Base-by-base conservation (phyloP, 2,113 vertebrate species). In the Panthera leo region DNA sequence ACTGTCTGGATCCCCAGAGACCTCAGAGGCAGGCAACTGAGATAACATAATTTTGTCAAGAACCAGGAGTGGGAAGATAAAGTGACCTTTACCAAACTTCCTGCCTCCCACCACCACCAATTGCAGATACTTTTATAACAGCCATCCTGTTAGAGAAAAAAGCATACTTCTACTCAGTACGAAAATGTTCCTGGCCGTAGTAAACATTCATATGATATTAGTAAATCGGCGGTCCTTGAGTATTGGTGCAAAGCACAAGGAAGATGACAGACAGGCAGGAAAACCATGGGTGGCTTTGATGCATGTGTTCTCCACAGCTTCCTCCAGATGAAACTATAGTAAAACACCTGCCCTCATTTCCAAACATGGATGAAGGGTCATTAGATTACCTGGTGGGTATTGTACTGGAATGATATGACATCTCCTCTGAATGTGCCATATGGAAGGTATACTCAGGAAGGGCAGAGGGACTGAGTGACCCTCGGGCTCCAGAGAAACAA, bases 351-450 rank as follows among this genome's bases (percentile, higher is more conserved):
- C 15, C 29, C 5, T 71, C 19, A 13, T 39, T 71, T 76, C 11
- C n/a, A 76, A n/a, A 76, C 21, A 53, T n/a, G 15, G 6, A 31
- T 5, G 5, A n/a, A 29, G 4, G 9, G 68, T 34, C 0, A 0
- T 5, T 23, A 4, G 27, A 15, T 67, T 68, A 70, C 91, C 71
- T 63, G 73, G 3, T 5, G 51, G 90, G 0, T 36, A 48, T 76
- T 45, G 12, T 14, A 25, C 19, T 21, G 11, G 23, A 10, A 34
- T 36, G 23, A 34, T n/a, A 51, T 36, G 18, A 23, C 48, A 36
- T 15, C 21, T n/a, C 27, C 39, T 53, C 45, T n/a, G 53, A 76
- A 36, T 89, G 70, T 21, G 23, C 36, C 51, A 75, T 36, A 23
- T 14, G 11, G 68, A 14, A 70, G 36, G 10, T 15, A 3, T 34